Conservation (phyloP, 2,888 invertebrate species). For the Drosophila leonis region DNA sequence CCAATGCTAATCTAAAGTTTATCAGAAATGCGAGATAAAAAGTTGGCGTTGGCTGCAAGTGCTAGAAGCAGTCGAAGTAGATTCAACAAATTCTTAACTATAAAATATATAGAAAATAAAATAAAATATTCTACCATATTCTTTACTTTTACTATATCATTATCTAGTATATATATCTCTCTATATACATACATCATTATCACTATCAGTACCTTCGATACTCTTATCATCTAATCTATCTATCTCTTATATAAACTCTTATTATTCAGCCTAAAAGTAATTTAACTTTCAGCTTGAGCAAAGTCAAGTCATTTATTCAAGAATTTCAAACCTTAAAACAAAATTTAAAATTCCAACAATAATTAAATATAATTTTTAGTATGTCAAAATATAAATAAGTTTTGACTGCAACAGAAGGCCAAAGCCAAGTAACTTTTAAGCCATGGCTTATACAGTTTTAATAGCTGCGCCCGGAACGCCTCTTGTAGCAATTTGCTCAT, state of each 20-base stretch:
- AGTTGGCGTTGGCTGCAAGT: background rate
- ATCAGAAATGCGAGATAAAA: background rate
- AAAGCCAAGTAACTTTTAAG: background rate
- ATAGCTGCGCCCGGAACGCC: background rate
- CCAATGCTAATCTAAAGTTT: conserved; percentile 5
- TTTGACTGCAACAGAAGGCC: background rate
- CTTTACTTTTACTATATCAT: background rate
- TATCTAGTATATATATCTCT: background rate
- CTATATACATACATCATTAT: background rate
- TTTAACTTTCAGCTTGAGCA: background rate
- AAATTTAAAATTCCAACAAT: background rate
- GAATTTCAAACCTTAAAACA: no score
- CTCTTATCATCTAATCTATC: background rate
- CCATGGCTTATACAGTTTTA: background rate
- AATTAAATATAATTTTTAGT: background rate
- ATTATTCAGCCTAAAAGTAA: no score
- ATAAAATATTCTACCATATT: no score
- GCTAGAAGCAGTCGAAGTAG: background rate
- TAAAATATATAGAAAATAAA: background rate
- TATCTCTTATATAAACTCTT: background rate
- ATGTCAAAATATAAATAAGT: background rate
- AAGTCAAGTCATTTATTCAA: background rate
- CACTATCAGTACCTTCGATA: background rate
- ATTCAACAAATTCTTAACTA: background rate
- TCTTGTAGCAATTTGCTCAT: background rate